These are phyloP conservation scores for Myotis davidii DNA, from an alignment of 2,113 vertebrate species.

Conservation along the genomic window DNA sequence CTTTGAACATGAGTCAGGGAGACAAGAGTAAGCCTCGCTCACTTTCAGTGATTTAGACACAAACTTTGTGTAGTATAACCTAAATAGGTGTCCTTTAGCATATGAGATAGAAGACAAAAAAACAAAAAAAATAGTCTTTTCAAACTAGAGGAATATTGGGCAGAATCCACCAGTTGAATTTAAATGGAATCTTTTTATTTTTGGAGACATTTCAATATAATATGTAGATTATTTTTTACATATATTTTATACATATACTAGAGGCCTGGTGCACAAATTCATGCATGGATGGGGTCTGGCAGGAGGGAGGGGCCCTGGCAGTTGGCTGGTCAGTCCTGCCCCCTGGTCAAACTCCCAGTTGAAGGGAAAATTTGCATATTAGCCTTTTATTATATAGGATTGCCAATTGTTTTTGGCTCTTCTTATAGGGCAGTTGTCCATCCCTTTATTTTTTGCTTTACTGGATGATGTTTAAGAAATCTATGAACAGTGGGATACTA, in stretches of 20 bases:
- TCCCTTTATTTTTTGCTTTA: conserved; percentile 19
- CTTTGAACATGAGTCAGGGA: background rate
- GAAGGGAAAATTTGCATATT: too few relatives aligned
- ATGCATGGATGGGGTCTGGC: too few relatives aligned
- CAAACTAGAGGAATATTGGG: background rate
- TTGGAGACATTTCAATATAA: background rate
- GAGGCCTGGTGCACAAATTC: too few relatives aligned
- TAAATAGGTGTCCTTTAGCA: background rate
- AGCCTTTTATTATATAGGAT: background rate
- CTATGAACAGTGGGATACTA: background rate
- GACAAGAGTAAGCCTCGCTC: background rate
- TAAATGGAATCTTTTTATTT: conserved; percentile 11
- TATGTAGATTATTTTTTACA: background rate
- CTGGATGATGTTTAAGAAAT: background rate
- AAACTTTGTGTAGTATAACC: background rate
- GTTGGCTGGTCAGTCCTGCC: too few relatives aligned
- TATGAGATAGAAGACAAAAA: background rate
- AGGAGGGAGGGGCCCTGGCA: fast-evolving
- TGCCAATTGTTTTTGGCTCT: background rate
- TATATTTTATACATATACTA: background rate
- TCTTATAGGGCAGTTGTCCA: background rate
- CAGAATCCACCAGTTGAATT: background rate
- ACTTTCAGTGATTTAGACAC: background rate
- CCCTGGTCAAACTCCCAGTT: too few relatives aligned
- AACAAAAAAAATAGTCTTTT: background rate